Percentiles rank a stretch among this genome's conserved stretches.
Evolutionary conservation across 1,140 invertebrate genomes (phyloP).

Genomic region (Hyles vespertilio): DNA sequence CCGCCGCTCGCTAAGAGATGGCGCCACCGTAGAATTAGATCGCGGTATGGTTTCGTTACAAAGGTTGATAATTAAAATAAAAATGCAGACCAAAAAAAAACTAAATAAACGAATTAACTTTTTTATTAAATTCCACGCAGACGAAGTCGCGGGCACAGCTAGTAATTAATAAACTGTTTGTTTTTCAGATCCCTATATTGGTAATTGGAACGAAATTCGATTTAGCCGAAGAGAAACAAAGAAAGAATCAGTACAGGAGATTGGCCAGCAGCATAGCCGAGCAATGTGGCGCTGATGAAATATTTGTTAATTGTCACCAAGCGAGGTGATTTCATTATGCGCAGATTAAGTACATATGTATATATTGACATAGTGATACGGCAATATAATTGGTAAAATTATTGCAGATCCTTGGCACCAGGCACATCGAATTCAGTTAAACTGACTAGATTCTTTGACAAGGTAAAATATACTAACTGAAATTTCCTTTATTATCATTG

Average conservation of each 20-base stretch:
- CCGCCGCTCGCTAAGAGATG: too few species aligned
- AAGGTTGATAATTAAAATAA: too few species aligned
- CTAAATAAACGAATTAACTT: too few species aligned
- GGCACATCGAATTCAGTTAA: constrained; percentile 95
- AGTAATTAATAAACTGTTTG: background rate
- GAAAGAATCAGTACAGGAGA: constrained; percentile 79
- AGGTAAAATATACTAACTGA: constrained; percentile 71
- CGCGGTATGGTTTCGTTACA: too few species aligned
- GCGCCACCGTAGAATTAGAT: too few species aligned
- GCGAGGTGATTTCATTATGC: constrained; percentile 66
- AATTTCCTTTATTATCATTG: too few species aligned
- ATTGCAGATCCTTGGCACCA: constrained; percentile 85
- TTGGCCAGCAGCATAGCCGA: constrained; percentile 87
- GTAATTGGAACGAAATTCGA: constrained; percentile 96
- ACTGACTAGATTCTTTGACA: constrained; percentile 95
- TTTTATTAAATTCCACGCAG: too few species aligned
- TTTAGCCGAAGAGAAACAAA: constrained; percentile 83
- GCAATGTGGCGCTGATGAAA: constrained; percentile 95
- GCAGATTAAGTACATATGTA: background rate
- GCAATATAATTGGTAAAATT: constrained; percentile 4
- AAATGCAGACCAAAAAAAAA: too few species aligned
- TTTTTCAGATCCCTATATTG: constrained; percentile 88
- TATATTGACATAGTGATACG: too few species aligned
- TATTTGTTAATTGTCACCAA: constrained; percentile 90
- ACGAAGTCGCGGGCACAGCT: too few species aligned